Conservation (phyloP, 2,888 invertebrate genomes). For the Seira musarum region DNA sequence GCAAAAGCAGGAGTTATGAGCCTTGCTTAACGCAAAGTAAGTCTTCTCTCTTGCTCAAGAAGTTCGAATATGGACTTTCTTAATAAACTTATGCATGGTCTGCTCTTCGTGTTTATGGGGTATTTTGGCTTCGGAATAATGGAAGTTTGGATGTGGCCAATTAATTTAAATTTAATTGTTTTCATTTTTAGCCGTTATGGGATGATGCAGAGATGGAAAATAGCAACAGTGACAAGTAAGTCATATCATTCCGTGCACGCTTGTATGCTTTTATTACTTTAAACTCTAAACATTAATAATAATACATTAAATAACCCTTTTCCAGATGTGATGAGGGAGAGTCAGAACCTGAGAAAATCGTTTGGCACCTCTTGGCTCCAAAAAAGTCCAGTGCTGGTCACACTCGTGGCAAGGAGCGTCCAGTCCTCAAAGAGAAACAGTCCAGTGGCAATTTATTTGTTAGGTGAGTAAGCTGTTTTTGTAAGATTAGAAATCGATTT, state of each 20-base stretch:
- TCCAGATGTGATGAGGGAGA: conserved; percentile 44
- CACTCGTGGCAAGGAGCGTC: conserved; percentile 41
- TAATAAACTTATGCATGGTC: too few relatives aligned
- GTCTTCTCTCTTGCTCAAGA: conserved; percentile 2
- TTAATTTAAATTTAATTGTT: background rate
- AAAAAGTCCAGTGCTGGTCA: conserved; percentile 54
- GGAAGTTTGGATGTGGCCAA: too few relatives aligned
- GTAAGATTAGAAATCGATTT: background rate
- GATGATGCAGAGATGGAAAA: conserved; percentile 53
- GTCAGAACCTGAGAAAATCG: conserved; percentile 44
- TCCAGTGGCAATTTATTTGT: conserved; percentile 45
- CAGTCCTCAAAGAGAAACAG: conserved; percentile 40
- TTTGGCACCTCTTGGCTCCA: conserved; percentile 44
- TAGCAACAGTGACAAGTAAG: conserved; percentile 50
- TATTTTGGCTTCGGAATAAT: too few relatives aligned
- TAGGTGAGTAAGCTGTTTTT: conserved; percentile 32
- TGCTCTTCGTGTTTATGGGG: too few relatives aligned
- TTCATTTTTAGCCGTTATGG: conserved; percentile 24
- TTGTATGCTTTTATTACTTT: background rate
- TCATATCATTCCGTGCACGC: background rate
- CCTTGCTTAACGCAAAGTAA: conserved; percentile 24
- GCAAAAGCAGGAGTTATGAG: conserved; percentile 43
- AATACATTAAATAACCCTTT: background rate
- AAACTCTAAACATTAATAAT: background rate
- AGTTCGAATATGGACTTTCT: background rate